Evolutionary conservation across 2,797 vertebrate species (phyloP), one percentile per base, ranked within the genome.

Genomic region (Catostomus latipinnis): DNA sequence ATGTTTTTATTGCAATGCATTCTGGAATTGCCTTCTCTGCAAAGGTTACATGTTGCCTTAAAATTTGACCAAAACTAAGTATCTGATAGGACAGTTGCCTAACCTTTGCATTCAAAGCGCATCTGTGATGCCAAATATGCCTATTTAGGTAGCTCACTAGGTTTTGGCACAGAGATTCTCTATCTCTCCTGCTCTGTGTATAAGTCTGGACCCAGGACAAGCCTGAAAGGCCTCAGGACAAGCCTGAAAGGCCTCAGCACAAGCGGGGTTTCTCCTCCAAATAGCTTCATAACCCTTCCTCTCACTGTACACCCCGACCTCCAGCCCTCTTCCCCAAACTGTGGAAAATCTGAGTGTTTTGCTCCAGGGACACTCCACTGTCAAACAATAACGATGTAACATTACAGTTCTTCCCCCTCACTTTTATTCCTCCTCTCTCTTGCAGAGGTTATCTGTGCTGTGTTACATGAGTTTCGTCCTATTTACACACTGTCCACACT

Each of bases 261-360:
- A 63, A 76, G 45, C 57, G 52, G 65, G 18, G 63, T 69, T 58
- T 77, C 56, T 46, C 72, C 54, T 67, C 58, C 53, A 58, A 46
- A 66, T 46, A 76, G 43, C 22, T 61, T 54, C 62, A 49, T 34
- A 34, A 34, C 34, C 34, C 34, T 34, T 34, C 34, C 34, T 34
- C 34, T 34, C 34, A 34, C 34, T 34, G 34, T 34, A 34, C 34
- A 45, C 72, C 22, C 74, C 70, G 74, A 70, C 65, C 67, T 70
- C 72, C 53, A 52, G 10, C 74, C 43, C 45, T 76, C 68, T 73
- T 75, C 82, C 71, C 71, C 67, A 81, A 75, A 83, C 80, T 82
- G 68, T 85, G 86, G 86, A 87, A 87, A 86, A 81, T 86, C 65
- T 87, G 87, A 81, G 71, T 1, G 45, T 61, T 79, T 61, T 71